Base-by-base conservation (phyloP, 2,113 vertebrate species). In the Stegostoma tigrinum region DNA sequence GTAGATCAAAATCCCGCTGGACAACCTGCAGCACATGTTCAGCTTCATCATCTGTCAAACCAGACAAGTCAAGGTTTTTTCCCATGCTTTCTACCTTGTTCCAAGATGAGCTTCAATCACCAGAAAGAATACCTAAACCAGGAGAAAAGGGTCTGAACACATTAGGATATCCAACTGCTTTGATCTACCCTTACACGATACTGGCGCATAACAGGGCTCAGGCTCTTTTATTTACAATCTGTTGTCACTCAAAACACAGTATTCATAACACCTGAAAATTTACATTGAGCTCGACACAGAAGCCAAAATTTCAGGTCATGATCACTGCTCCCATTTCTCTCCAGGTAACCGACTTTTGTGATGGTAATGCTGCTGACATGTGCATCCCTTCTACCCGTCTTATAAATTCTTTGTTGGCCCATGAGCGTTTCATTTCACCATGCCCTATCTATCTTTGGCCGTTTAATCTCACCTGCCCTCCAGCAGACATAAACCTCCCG, bases 11-110 rank as follows among this genome's bases (percentile, higher is more conserved):
- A 97, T 99, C 99, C 96, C 99, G 97, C 96, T 98, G 98, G 96
- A 99, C 98, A 96, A 99, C 99, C 96, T 98, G 98, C 96, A 99
- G 98, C 95, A 99, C 98, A 5, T 99, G 99, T 87, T 99, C 98
- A 0, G 99, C 99, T 97, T 99, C 99, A 67, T 98, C 98, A 0
- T 99, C 98, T 0, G 98, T 99, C 97, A 99, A 97, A 78, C 98
- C 98, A 0, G 99, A 99, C 97, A 99, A 98, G 97, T 99, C 99
- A 97, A 99, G 97, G 97, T 99, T 99, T 96, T 98, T 98, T 96
- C 99, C 99, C 99, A 99, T 99, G 95, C 68, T 97, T 96, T 95
- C 30, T 55, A 21, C 80, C n/a, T 14, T 21, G 34, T 10, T 66
- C 52, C 55, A 61, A 67, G 23, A 42, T 24, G 91, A 14, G n/a